Evolutionary conservation across 2,113 vertebrate genomes (phyloP), one percentile per base, ranked within the genome.

Genomic region (Anolis carolinensis): DNA sequence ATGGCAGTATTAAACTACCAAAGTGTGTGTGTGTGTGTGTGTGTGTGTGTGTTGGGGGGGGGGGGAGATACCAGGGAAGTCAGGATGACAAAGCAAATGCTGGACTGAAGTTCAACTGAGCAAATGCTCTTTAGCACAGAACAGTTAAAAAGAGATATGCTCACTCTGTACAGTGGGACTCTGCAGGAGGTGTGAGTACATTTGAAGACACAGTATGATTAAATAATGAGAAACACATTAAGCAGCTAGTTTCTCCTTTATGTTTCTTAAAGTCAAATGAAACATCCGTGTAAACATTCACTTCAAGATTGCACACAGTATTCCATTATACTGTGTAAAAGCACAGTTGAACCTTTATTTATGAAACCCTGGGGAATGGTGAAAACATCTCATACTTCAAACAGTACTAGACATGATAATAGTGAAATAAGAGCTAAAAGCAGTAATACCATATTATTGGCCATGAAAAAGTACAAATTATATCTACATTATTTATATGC

Each of bases 41-140:
- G 39, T 44, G 39, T 44, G 2, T 44, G n/a, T n/a, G n/a, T n/a
- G n/a, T n/a, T 65, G 44, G 39, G 76, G 95, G 62, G 63, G 23
- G 80, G 73, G 11, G 48, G 25, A 50, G 86, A 76, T 39, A 32
- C 62, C 65, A 71, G 76, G 79, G 83, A 90, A 91, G 90, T 89
- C 89, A 95, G 86, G 84, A 96, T 96, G 95, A 96, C 95, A 93
- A 92, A 95, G 95, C 96, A 96, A 92, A 94, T 94, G 91, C 39
- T 71, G 68, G 87, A 91, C 83, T 79, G 13, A 85, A 92, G 91
- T 82, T 86, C 85, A 73, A 1, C 20, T 36, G 30, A 50, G 9
- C 1, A 75, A 75, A 44, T 39, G 6, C 32, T 79, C 59, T 75
- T 75, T 7, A 50, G 79, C 32, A 72, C 65, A 30, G 65, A 59